phyloP scores from a whole-genome alignment of 2,888 invertebrate genomes.

The Platynereis dumerilii region DNA sequence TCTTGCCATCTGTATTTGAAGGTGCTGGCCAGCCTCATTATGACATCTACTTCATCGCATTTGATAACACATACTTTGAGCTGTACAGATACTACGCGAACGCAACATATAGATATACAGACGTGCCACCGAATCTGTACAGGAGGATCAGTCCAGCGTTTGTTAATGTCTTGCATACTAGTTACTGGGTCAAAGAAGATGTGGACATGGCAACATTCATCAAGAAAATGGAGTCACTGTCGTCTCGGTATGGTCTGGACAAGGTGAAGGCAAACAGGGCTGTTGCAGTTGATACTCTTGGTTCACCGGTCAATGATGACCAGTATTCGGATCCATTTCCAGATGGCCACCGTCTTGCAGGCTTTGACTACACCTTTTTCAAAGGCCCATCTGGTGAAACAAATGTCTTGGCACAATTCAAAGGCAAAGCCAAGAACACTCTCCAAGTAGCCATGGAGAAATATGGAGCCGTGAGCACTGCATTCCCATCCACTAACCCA shows the following conservation, averaged over 20 bases:
- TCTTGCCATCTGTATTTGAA: not conserved
- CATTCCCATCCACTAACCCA: not conserved
- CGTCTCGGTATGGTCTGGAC: not conserved
- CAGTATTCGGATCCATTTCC: too few species aligned
- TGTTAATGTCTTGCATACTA: not conserved
- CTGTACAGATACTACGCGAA: not conserved
- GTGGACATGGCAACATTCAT: not conserved
- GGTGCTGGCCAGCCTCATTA: too few species aligned
- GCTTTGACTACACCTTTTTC: not conserved
- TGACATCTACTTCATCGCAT: not conserved
- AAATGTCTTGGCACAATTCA: too few species aligned
- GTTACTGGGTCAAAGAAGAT: not conserved
- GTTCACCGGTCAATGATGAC: not conserved
- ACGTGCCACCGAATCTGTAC: not conserved
- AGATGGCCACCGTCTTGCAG: not conserved
- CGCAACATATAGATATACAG: too few species aligned
- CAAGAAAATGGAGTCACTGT: not conserved
- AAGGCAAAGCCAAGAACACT: too few species aligned
- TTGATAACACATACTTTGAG: slow-evolving; percentile 2
- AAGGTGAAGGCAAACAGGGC: not conserved
- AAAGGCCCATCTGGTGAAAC: not conserved
- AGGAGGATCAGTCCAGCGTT: not conserved
- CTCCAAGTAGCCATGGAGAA: too few species aligned
- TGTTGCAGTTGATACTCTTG: not conserved
- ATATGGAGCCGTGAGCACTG: too few species aligned